Conservation (phyloP, 1,140 invertebrate genomes). For the Parapsyche elsis region DNA sequence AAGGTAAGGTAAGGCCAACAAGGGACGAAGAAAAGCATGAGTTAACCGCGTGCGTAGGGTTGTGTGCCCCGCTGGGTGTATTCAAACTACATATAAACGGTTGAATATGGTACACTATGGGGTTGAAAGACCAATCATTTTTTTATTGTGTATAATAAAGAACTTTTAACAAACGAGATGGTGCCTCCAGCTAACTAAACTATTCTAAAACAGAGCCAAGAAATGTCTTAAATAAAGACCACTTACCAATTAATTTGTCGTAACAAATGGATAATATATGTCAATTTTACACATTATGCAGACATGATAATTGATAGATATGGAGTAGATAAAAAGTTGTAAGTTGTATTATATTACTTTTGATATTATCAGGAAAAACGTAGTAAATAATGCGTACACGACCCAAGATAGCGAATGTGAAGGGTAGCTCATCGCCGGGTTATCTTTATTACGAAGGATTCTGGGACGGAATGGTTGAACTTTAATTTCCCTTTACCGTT, state of each 20-base stretch:
- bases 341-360: too few species aligned
- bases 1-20: not conserved
- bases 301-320: too few species aligned
- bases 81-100: conserved; percentile 41
- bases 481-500: conserved; percentile 23
- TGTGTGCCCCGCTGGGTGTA: conserved; percentile 36
- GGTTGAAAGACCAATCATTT: not conserved
- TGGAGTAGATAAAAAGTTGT: too few species aligned
- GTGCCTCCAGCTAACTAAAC: not conserved
- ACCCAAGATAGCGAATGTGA: not conserved
- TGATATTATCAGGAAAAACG: too few species aligned
- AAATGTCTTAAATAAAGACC: too few species aligned
- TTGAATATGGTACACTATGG: conserved; percentile 8
- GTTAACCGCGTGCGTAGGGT: not conserved
- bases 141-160: not conserved
- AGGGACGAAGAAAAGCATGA: not conserved
- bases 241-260: too few species aligned
- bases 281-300: too few species aligned
- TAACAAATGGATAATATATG: too few species aligned
- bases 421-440: not conserved
- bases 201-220: too few species aligned
- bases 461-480: not conserved
- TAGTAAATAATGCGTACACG: not conserved
- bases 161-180: not conserved
- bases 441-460: conserved; percentile 11